Evolutionary conservation across 2,888 invertebrate genomes (phyloP), one percentile per base, ranked within the genome.

Genomic region (Epiblema foenella): DNA sequence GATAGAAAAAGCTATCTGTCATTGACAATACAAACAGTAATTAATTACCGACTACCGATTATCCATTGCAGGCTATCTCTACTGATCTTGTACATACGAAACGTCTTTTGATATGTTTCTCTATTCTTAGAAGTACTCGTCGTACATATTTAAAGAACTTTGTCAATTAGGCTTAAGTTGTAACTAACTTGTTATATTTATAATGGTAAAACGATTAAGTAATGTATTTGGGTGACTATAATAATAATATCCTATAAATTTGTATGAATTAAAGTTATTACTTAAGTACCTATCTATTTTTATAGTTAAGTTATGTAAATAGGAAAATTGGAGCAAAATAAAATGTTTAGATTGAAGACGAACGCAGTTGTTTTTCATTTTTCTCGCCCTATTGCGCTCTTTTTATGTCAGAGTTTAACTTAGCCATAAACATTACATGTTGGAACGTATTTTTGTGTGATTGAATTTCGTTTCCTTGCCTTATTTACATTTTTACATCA

Each of bases 401-500:
- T 46, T 60, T 60, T 29, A 37, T 52, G 54, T 17, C 37, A 56
- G 37, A 29, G 39, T 54, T 39, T 42, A 42, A 20, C 52, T 18
- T 63, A 15, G 51, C 52, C 37, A 65, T 56, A 54, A 63, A 51
- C 37, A 51, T 51, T 18, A 33, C 51, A 51, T 62, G 51, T 33
- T 33, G 51, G 51, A 18, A 9, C 33, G 18, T 52, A 51, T 51
- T 63, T 62, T 33, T 51, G 49, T 9, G 20, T 63, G 51, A 51
- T 63, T 15, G 29, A 63, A 37, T 63, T 63, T 60, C 46, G 12
- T 63, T 49, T 33, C 18, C 51, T 33, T 49, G 54, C 17, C 29
- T 20, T 63, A 51, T 52, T 63, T 62, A 49, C 49, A 33, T 33
- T 15, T 63, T 51, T 15, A 37, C 51, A 63, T 37, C 63, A 63